phyloP scores from a whole-genome alignment of 2,113 vertebrate species.

The Ranitomeya imitator region DNA sequence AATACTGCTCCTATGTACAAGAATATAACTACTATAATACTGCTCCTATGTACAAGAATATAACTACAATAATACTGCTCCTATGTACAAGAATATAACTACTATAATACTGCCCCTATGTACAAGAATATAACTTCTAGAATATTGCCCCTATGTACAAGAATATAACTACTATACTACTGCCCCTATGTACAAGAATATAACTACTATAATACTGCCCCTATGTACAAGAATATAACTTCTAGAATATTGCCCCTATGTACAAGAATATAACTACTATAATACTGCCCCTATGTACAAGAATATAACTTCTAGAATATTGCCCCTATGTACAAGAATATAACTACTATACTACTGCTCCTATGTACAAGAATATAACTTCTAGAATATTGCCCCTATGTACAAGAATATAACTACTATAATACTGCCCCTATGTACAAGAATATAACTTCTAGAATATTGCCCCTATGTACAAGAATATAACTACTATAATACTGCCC shows the following conservation, averaged over 20 bases:
- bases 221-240: not conserved
- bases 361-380: not conserved
- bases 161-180: too few relatives aligned
- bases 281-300: not conserved
- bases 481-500: not conserved
- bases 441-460: not conserved
- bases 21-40: not conserved
- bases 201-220: slow-evolving; percentile 7
- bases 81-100: not conserved
- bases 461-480: too few relatives aligned
- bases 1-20: not conserved
- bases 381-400: not conserved
- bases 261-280: slow-evolving; percentile 6
- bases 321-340: too few relatives aligned
- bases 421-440: not conserved
- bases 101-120: too few relatives aligned
- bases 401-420: too few relatives aligned
- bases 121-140: too few relatives aligned
- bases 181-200: slow-evolving; percentile 5
- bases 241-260: not conserved
- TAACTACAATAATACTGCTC: not conserved
- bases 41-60: not conserved
- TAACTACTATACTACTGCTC: not conserved
- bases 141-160: too few relatives aligned
- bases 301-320: too few relatives aligned